Evolutionary conservation across 2,113 vertebrate species (phyloP).

Genomic region (Perca fluviatilis): DNA sequence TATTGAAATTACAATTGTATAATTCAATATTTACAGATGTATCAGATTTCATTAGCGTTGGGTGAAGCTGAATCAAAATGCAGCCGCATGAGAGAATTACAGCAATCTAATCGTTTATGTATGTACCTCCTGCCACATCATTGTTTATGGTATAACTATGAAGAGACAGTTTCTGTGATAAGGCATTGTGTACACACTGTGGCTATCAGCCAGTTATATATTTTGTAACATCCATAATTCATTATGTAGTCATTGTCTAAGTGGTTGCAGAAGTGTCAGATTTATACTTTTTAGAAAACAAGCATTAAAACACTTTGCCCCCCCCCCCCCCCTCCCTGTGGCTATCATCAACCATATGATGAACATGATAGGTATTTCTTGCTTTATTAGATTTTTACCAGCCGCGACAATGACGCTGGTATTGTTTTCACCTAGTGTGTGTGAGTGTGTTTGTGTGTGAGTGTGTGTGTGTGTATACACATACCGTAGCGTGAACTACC

Average conservation of each 20-base stretch:
- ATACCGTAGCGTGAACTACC: too few species aligned
- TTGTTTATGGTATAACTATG: not conserved
- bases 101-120: not conserved
- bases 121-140: constrained; percentile 18
- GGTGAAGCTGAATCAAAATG: not conserved
- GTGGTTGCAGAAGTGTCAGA: not conserved
- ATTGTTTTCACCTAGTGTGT: too few species aligned
- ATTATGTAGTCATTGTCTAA: constrained; percentile 12
- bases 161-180: constrained; percentile 9
- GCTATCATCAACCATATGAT: constrained; percentile 36
- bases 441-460: too few species aligned
- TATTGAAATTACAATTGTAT: not conserved
- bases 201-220: constrained; percentile 15
- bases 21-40: not conserved
- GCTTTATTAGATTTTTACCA: not conserved
- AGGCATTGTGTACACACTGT: not conserved
- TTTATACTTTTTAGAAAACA: not conserved
- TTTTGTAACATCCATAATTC: constrained; percentile 35
- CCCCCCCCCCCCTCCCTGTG: constrained; percentile 39
- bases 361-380: constrained; percentile 1
- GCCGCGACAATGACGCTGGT: too few species aligned
- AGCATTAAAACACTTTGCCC: constrained; percentile 22
- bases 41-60: not conserved
- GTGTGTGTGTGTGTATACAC: too few species aligned
- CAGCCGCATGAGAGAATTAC: not conserved